These are phyloP conservation scores for Reticulitermes lucifugus DNA, from an alignment of 2,888 invertebrate genomes.

Conservation along the genomic window DNA sequence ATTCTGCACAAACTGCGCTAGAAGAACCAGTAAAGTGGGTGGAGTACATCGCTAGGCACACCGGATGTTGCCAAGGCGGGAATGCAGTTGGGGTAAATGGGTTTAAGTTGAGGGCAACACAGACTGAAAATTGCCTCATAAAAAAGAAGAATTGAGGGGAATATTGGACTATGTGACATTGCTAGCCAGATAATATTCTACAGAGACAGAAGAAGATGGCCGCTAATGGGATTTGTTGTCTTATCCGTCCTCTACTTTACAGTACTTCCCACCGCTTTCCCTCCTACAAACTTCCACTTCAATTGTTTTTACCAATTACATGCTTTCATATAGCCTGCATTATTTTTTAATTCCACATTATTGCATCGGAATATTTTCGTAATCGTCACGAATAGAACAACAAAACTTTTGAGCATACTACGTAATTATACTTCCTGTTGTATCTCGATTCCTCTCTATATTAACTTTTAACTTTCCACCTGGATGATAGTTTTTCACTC, in stretches of 20 bases:
- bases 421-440: not conserved
- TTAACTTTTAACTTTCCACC: not conserved
- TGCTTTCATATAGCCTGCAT: conserved; percentile 12
- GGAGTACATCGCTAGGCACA: not conserved
- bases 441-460: not conserved
- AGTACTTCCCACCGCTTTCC: not conserved
- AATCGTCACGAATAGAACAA: not conserved
- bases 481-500: not conserved
- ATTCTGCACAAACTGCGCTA: not conserved
- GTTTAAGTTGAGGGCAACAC: conserved; percentile 3
- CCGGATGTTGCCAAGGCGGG: conserved; percentile 19
- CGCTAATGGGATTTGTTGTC: conserved; percentile 13
- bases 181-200: not conserved
- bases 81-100: not conserved
- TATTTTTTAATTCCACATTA: not conserved
- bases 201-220: conserved; percentile 4
- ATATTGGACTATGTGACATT: not conserved
- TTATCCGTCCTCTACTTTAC: conserved; percentile 17
- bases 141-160: conserved; percentile 23
- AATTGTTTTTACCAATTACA: not conserved
- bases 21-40: too few species aligned
- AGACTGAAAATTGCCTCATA: conserved; percentile 33
- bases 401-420: not conserved
- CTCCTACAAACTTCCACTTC: not conserved
- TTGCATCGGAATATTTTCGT: not conserved